Base-by-base conservation (phyloP, 2,888 invertebrate genomes). In the Melanostoma mellinum region DNA sequence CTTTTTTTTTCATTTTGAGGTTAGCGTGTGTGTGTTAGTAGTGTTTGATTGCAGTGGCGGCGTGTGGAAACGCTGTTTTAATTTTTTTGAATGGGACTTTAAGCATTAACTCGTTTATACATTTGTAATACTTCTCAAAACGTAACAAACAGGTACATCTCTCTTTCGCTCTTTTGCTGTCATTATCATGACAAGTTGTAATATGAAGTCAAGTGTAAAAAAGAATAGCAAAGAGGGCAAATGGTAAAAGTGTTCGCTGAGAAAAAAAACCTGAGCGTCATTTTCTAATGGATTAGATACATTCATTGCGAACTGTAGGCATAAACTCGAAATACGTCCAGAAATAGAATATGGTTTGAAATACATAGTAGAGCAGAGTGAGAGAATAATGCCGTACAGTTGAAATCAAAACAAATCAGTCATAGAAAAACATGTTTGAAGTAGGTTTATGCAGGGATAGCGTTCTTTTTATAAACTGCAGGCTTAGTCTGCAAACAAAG, bases 161-260 rank as follows among this genome's bases (percentile, higher is more conserved):
- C 36, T 80, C 32, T 42, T 4, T 36, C 32, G 10, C 6, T 44
- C 42, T 36, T 68, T 10, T 10, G 46, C 73, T 82, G 82, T 82
- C 82, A 78, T 74, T 82, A 73, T 46, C 63, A 65, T 78, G 82
- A 82, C 73, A 82, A 77, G 73, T 82, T 82, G 77, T 78, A 58
- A 74, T 69, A 60, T 75, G 33, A 56, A 80, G 63, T 74, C 32
- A 82, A 77, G 61, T 72, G 67, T 52, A 38, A 60, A 40, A 56
- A 67, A 72, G 72, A 63, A 56, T 33, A 20, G 20, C 8, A 77
- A 77, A 68, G 56, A 67, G 55, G 50, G 3, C 35, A 36, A 44
- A 72, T 30, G 36, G 30, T 69, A 58, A 48, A 67, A 63, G 68
- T 82, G 69, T 65, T 76, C 60, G 53, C 75, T 72, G 36, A 20